Conservation (phyloP, 2,888 invertebrate genomes). For the Seira musarum region DNA sequence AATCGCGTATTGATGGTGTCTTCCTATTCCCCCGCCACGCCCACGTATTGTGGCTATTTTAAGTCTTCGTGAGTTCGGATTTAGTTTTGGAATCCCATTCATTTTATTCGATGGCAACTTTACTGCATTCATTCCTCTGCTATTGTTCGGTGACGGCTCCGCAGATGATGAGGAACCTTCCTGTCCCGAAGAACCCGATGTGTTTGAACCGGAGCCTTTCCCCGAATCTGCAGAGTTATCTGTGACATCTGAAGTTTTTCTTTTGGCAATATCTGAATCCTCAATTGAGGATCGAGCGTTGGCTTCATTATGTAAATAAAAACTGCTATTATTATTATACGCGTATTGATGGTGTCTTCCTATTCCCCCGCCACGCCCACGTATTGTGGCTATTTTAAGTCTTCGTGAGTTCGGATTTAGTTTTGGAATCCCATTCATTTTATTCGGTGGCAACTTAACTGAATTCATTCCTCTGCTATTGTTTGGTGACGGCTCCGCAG, state of each 20-base stretch:
- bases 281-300: neutral
- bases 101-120: neutral
- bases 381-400: slow-evolving; percentile 42
- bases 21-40: slow-evolving; percentile 32
- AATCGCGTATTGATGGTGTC: slow-evolving; percentile 25
- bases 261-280: slow-evolving; percentile 30
- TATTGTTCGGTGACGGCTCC: slow-evolving; percentile 49
- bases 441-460: neutral
- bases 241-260: slow-evolving; percentile 61
- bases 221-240: slow-evolving; percentile 67
- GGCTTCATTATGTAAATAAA: neutral
- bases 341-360: slow-evolving; percentile 30
- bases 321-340: slow-evolving; percentile 19
- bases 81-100: neutral
- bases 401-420: slow-evolving; percentile 12
- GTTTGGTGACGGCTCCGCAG: slow-evolving; percentile 47
- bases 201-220: slow-evolving; percentile 62
- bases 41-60: slow-evolving; percentile 49
- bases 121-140: neutral
- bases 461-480: neutral
- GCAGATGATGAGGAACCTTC: slow-evolving; percentile 37
- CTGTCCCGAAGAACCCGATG: slow-evolving; percentile 42
- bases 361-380: slow-evolving; percentile 38
- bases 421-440: neutral
- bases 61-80: slow-evolving; percentile 14